Conservation (phyloP, 2,797 vertebrate genomes). For the Cygnus olor region DNA sequence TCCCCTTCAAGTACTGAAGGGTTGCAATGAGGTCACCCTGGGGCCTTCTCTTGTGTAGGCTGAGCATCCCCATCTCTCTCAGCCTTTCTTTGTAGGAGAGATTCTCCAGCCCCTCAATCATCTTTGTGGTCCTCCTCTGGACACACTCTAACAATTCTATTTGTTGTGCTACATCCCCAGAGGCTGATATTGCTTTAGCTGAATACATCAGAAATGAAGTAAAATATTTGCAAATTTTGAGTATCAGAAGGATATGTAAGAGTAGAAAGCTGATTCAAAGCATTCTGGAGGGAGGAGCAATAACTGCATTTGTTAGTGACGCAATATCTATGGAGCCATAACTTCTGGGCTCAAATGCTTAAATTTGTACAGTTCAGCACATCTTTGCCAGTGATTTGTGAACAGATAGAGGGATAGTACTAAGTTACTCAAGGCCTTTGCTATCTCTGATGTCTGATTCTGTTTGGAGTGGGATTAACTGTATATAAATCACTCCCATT, state of each 20-base stretch:
- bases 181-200: neutral
- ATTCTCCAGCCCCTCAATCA: too few relatives aligned
- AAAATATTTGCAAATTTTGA: neutral
- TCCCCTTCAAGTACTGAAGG: too few relatives aligned
- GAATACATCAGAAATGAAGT: neutral
- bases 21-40: too few relatives aligned
- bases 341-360: conserved; percentile 1
- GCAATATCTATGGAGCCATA: neutral
- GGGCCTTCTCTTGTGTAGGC: too few relatives aligned
- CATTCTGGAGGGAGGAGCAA: rapidly evolving
- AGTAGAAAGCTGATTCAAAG: neutral
- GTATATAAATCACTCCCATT: conserved; percentile 54
- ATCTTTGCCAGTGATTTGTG: conserved; percentile 47
- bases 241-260: neutral
- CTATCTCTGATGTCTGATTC: conserved; percentile 44
- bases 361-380: conserved; percentile 47
- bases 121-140: too few relatives aligned
- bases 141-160: too few relatives aligned
- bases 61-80: too few relatives aligned
- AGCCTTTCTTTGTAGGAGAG: too few relatives aligned
- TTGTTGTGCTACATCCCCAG: neutral
- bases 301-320: neutral
- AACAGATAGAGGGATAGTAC: conserved; percentile 25
- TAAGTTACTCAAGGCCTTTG: conserved; percentile 26
- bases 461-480: conserved; percentile 59